Base-by-base conservation (phyloP, 2,888 invertebrate genomes). In the Hartigia nigra region DNA sequence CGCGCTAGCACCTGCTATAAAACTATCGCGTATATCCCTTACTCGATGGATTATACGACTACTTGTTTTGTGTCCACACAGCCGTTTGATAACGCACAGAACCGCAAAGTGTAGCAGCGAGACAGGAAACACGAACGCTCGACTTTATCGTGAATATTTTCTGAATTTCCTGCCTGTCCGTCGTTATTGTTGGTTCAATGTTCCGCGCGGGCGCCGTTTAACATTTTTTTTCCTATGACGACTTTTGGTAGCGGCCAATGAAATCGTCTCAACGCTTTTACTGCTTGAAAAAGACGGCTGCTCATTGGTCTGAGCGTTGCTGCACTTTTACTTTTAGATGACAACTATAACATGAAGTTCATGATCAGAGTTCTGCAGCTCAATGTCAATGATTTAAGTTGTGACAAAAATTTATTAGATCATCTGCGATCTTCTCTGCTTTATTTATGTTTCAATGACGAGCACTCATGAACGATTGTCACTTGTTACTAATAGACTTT, bases 91-190 rank as follows among this genome's bases (percentile, higher is more conserved):
- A 34, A 31, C 72, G 72, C 23, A 72, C 31, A 31, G 3, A 72
- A 9, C 32, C 31, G 4, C 72, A 72, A 32, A 72, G 23, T 72
- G 12, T 23, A 34, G 31, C 72, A 32, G 34, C 32, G 3, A 12
- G 72, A 72, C 31, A 72, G 34, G 72, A 34, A 31, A 72, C 72
- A 72, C 72, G 12, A 72, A 31, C 72, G 72, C 72, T 72, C 32
- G 34, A 4, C 31, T 31, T 34, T 32, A 72, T 72, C 31, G 14
- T 32, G 31, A 72, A 55, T 55, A 55, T 23, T 55, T 72, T 72
- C 32, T 72, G 31, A 72, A 72, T 72, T 72, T 72, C 72, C 72
- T 72, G 72, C 72, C 72, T 34, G 72, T 72, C 31, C 72, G 34
- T 34, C 32, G 14, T 72, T 72, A 72, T 32, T 34, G 32, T 31